Base-by-base conservation (phyloP, 2,888 invertebrate genomes). In the Cactoblastis cactorum region DNA sequence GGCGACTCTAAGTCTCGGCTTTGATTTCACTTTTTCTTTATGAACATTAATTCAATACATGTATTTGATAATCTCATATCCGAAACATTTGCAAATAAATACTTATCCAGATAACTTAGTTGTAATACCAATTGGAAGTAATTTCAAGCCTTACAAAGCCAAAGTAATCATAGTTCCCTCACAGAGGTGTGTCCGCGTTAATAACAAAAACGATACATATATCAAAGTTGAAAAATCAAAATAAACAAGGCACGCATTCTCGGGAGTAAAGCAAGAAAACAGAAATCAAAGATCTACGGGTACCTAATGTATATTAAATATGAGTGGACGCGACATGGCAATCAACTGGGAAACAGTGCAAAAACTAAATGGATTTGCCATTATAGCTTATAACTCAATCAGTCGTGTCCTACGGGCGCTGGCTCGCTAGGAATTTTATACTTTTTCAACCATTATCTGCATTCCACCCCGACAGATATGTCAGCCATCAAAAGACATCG, bases 331-430 rank as follows among this genome's bases (percentile, higher is more conserved):
- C 56, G 62, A 67, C 62, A 72, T 74, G 78, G 80, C 71, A 83
- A 80, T 78, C 80, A 80, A 77, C 80, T 80, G 83, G 85, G 83
- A 83, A 86, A 86, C 81, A 70, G 65, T 67, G 78, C 83, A 86
- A 86, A 85, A 87, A 86, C 83, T 70, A 74, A 78, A 79, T 81
- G 80, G 78, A 79, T 76, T 80, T 71, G 82, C 82, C 81, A 84
- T 86, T 85, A 83, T 83, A 83, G 81, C 80, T 86, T 85, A 88
- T 88, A 87, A 88, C 87, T 87, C 87, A 87, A 88, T 87, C 86
- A 86, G 76, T 68, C 57, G 68, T 54, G 68, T 67, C 62, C 65
- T 73, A 67, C 65, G 66, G 65, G 67, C 72, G 72, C 66, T 58
- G 67, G 71, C 71, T 63, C 71, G 78, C 74, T 76, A 76, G 83